Evolutionary conservation across 2,888 invertebrate genomes (phyloP), one percentile per base, ranked within the genome.

Genomic region (Ophioninae sp.): DNA sequence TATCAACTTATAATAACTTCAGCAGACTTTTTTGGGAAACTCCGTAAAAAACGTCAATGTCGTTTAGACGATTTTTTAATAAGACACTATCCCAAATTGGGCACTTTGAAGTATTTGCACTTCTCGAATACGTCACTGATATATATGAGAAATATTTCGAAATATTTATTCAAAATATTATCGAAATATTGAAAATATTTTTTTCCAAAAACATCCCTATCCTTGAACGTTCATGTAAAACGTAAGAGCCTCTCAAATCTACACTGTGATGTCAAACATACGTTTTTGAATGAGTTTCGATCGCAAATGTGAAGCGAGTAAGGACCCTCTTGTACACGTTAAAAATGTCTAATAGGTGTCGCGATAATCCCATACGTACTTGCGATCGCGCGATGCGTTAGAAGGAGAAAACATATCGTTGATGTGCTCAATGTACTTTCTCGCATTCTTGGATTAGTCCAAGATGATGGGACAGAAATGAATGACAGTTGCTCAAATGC

Each of bases 291-390:
- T 59, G 7, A 59, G 10, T 21, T 20, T 20, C 7, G 20, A 7
- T 3, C 7, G 59, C 20, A 21, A 21, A 20, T 59, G 7, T 8
- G 21, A 0, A 59, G 21, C 59, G 59, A 20, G 21, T 21, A 59
- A 17, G 13, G 8, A 59, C 21, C 7, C 59, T 5, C 21, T 30
- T 17, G 23, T 50, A 44, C 13, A 50, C 56, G 50, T 30, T 21
- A 7, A 21, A 44, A 13, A 17, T n/a, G 23, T 13, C 6, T 13
- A 21, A 0, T 13, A 20, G 7, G 8, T 23, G 50, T 50, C 73
- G 30, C 62, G 10, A 64, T 74, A 3, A 62, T 62, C n/a, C 73
- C 62, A 62, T 41, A 23, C 50, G 73, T 74, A 64, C 62, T 74
- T 74, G 62, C 73, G 73, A 44, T 62, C 23, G 23, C 23, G 50